Percentiles rank a stretch among this genome's conserved stretches.
Evolutionary conservation across 37 sponge, comb jelly and placozoan species (phyloP).

Genomic region (Corticium candelabrum): DNA sequence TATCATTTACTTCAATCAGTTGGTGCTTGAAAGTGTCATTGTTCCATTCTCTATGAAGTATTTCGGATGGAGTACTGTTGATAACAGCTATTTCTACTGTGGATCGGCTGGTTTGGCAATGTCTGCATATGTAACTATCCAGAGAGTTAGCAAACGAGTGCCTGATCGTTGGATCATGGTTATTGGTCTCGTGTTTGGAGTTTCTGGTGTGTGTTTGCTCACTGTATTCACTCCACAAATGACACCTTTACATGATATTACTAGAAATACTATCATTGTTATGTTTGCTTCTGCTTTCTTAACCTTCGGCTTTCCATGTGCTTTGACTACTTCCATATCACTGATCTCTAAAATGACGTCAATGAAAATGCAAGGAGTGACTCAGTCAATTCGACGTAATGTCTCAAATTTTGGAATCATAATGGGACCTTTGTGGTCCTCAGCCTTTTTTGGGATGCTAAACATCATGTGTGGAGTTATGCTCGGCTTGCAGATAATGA

Average conservation of each 20-base stretch:
- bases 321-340: background rate
- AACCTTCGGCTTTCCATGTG: background rate
- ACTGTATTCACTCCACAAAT: background rate
- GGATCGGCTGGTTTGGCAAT: background rate
- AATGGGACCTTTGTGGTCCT: background rate
- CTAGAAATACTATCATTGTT: background rate
- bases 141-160: background rate
- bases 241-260: background rate
- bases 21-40: background rate
- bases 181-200: background rate
- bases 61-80: background rate
- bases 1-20: background rate
- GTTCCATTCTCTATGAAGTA: background rate
- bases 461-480: background rate
- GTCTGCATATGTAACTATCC: background rate
- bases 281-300: background rate
- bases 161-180: background rate
- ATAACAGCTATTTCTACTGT: background rate
- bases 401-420: background rate
- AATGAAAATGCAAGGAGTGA: background rate
- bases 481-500: too few relatives aligned
- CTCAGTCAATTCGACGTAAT: background rate
- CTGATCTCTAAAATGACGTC: background rate
- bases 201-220: background rate
- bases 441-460: background rate